phyloP scores from a whole-genome alignment of 92 coral and sea anemone genomes.

The Epizoanthus stellaris region DNA sequence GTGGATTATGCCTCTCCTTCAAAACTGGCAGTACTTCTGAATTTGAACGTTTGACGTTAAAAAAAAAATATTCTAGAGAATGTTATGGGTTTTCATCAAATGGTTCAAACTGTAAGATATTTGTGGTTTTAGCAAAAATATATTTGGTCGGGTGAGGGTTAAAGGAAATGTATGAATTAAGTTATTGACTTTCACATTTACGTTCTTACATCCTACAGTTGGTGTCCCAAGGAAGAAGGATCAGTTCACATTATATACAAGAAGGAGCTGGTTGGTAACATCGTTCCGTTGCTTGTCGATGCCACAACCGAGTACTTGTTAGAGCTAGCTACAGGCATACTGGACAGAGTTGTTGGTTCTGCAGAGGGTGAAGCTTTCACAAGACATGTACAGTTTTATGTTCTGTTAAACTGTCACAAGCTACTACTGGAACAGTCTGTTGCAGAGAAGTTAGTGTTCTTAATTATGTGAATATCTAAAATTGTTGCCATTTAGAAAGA shows the following conservation, averaged over 20 bases:
- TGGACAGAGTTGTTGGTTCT: conserved; percentile 86
- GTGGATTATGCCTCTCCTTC: too few species aligned
- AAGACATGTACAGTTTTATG: conserved; percentile 80
- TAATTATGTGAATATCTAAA: background rate
- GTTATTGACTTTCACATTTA: background rate
- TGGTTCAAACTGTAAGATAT: too few species aligned
- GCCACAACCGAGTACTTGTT: conserved; percentile 91
- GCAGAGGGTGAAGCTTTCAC: conserved; percentile 86
- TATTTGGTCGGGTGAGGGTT: too few species aligned
- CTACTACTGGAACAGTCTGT: conserved; percentile 86
- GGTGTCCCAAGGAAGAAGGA: conserved; percentile 88
- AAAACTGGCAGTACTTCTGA: too few species aligned
- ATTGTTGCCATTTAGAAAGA: too few species aligned
- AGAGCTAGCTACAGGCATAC: conserved; percentile 72
- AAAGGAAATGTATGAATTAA: background rate
- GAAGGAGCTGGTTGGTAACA: conserved; percentile 72
- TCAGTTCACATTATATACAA: conserved; percentile 77
- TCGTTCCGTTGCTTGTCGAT: conserved; percentile 86
- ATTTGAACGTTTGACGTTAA: too few species aligned
- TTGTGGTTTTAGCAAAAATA: background rate
- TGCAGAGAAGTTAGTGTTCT: conserved; percentile 71
- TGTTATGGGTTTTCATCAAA: background rate
- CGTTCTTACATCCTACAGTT: conserved; percentile 49
- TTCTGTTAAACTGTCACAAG: conserved; percentile 83
- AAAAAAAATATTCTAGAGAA: too few species aligned